phyloP scores from a whole-genome alignment of 2,797 vertebrate species.

The Catamblyrhynchus diadema region DNA sequence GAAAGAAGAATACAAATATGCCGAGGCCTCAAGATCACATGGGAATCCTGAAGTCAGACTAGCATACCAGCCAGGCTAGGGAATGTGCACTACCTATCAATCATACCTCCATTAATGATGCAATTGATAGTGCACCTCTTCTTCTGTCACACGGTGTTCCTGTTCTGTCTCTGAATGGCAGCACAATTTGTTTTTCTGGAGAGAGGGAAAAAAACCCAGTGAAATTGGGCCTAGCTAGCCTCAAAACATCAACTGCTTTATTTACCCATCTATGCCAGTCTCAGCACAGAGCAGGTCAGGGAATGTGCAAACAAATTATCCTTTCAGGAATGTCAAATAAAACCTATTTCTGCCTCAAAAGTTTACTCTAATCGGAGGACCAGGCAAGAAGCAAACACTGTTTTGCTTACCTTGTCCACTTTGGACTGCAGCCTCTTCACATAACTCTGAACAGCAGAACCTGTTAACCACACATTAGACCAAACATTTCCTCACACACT shows the following conservation, averaged over 20 bases:
- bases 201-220: rapidly evolving
- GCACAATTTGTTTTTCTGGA: neutral
- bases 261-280: neutral
- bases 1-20: neutral
- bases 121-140: neutral
- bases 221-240: neutral
- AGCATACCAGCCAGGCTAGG: neutral
- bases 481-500: neutral
- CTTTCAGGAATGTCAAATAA: neutral
- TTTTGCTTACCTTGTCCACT: neutral
- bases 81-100: neutral
- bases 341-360: neutral
- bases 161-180: neutral
- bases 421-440: neutral
- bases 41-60: neutral
- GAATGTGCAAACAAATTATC: neutral
- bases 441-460: neutral
- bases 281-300: neutral
- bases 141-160: neutral
- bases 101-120: neutral
- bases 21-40: neutral
- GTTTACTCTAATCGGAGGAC: neutral
- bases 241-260: neutral
- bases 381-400: neutral
- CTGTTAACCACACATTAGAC: neutral